Evolutionary conservation across 2,113 vertebrate genomes (phyloP).

Genomic region (Scalopus aquaticus): DNA sequence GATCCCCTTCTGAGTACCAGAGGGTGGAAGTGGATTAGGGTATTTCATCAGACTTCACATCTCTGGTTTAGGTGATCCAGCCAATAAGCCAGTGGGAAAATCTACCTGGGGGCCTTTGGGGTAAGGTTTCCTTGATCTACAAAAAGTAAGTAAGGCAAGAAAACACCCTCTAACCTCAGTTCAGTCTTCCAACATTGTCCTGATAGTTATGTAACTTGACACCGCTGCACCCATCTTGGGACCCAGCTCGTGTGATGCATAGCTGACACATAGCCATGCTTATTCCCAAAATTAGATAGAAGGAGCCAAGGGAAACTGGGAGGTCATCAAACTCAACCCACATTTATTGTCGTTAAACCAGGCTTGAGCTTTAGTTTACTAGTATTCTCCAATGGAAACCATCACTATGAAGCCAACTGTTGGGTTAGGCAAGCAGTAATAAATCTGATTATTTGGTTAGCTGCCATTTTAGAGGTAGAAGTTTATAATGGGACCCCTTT

Average conservation of each 20-base stretch:
- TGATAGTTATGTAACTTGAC: background rate
- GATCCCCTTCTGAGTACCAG: background rate
- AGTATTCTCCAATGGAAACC: background rate
- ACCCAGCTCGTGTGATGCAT: background rate
- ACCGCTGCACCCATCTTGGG: background rate
- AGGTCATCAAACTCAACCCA: background rate
- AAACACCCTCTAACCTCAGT: background rate
- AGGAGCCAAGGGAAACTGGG: background rate
- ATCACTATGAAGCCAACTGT: slow-evolving; percentile 2
- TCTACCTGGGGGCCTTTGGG: background rate
- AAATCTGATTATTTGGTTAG: background rate
- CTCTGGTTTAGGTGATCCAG: background rate
- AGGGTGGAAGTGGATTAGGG: background rate
- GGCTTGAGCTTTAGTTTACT: slow-evolving; percentile 39
- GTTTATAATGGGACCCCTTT: background rate
- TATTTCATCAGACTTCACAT: background rate
- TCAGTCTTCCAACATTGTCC: background rate
- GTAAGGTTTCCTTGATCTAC: background rate
- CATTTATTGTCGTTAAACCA: slow-evolving; percentile 21
- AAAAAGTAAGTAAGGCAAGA: background rate
- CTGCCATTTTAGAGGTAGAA: slow-evolving; percentile 1
- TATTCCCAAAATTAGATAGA: background rate
- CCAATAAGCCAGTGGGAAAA: background rate
- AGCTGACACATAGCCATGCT: background rate
- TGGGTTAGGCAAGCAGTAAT: background rate